A percentile compares a stretch with the other conserved stretches of the same genome.
Conservation (phyloP, 2,113 vertebrate species). For the Clarias macrocephalus region DNA sequence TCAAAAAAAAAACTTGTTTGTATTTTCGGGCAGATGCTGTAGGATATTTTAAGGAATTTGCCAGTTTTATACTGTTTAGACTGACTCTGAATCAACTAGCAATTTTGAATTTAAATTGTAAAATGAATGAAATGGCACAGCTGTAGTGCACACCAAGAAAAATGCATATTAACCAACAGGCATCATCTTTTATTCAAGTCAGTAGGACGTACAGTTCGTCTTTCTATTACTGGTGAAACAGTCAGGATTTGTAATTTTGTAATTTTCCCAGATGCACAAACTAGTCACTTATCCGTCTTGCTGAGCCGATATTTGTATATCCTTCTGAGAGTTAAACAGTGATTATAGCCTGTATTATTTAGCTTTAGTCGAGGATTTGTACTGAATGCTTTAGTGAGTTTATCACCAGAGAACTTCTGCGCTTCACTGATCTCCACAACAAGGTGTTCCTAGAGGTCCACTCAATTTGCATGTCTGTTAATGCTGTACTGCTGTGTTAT, state of each 20-base stretch:
- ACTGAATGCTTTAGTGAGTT: not conserved
- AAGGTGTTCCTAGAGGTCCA: slow-evolving; percentile 1
- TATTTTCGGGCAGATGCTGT: no score
- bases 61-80: no score
- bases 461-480: not conserved
- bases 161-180: no score
- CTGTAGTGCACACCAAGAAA: no score
- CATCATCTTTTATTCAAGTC: not conserved
- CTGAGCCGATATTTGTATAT: not conserved
- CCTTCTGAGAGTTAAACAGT: not conserved
- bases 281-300: not conserved
- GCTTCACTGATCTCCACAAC: not conserved
- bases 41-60: no score
- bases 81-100: no score
- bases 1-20: no score
- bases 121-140: no score
- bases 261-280: not conserved
- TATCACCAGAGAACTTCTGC: not conserved
- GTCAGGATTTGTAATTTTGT: not conserved
- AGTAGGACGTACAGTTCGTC: not conserved
- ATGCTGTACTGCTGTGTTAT: slow-evolving; percentile 13
- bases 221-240: not conserved
- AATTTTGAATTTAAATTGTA: no score
- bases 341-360: not conserved
- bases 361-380: not conserved